Percentiles rank a stretch among this genome's conserved stretches.
These are phyloP conservation scores for Gopherus flavomarginatus DNA, from an alignment of 2,113 vertebrate genomes.

Conservation along the genomic window DNA sequence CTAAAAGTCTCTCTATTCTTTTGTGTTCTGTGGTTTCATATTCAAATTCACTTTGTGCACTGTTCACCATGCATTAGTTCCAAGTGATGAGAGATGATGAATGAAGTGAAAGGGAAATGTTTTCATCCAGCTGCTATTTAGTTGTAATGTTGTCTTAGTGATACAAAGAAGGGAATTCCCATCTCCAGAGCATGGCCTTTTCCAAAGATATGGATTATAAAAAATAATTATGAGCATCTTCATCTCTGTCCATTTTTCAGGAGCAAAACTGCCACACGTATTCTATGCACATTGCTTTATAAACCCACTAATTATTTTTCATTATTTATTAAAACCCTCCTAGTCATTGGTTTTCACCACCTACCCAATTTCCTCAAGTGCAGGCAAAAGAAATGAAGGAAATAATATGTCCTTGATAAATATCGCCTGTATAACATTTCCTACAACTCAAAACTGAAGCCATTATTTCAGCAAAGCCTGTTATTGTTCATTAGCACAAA, in stretches of 20 bases:
- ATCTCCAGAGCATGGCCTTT: background rate
- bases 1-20: background rate
- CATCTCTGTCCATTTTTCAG: slow-evolving; percentile 34
- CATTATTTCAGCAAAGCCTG: slow-evolving; percentile 78
- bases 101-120: slow-evolving; percentile 49
- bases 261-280: background rate
- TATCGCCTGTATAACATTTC: slow-evolving; percentile 63
- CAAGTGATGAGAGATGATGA: slow-evolving; percentile 45
- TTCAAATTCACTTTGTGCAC: slow-evolving; percentile 41
- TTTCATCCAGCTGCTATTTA: slow-evolving; percentile 42
- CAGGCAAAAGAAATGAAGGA: slow-evolving; percentile 70
- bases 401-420: slow-evolving; percentile 72
- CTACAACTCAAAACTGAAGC: slow-evolving; percentile 65
- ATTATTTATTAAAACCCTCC: slow-evolving; percentile 67
- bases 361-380: slow-evolving; percentile 51
- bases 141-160: slow-evolving; percentile 59
- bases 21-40: slow-evolving; percentile 56
- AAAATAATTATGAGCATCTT: slow-evolving; percentile 44
- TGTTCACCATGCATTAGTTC: slow-evolving; percentile 45
- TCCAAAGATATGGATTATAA: slow-evolving; percentile 28
- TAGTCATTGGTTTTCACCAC: slow-evolving; percentile 56
- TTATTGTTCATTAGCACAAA: slow-evolving; percentile 87
- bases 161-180: background rate
- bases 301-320: slow-evolving; percentile 62
- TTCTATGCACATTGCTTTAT: slow-evolving; percentile 14